Evolutionary conservation across 2,797 vertebrate species (phyloP), one percentile per base, ranked within the genome.

Genomic region (Myotis pilosus): DNA sequence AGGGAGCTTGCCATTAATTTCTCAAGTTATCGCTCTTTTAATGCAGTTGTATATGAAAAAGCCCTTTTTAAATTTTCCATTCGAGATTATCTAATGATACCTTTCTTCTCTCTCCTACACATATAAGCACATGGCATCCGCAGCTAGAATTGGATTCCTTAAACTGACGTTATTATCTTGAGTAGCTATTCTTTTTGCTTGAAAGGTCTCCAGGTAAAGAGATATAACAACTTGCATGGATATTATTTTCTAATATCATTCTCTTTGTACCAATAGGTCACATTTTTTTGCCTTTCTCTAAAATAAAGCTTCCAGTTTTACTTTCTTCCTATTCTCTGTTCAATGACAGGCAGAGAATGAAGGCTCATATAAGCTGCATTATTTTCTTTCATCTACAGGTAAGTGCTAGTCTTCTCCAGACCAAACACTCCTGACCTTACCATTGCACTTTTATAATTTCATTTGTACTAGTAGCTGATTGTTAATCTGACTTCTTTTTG

Each of bases 201-300:
- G 90, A 82, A 85, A 89, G 44, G 86, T 22, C 8, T 86, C 33
- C 17, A 87, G 36, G 28, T 87, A 79, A 64, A 28, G 22, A 79
- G 23, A 68, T 83, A 12, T 64, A 66, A 66, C 22, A 89, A 51
- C 9, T 71, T 91, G 75, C 60, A 84, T 33, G 78, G 10, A 55
- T 20, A 88, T 79, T 91, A 84, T 89, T 94, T 94, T 82, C 69
- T 91, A 87, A 49, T 72, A 78, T 89, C 22, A 86, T 91, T 93
- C 69, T 81, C 20, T 25, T 87, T 93, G 25, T 19, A 87, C 15
- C 49, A 96, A 2, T 25, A 12, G 41, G 47, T 78, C 5, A 53
- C 25, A 19, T 36, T 25, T 88, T 87, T 91, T 57, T 53, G 16
- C 10, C 51, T 95, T 78, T 91, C 4, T 95, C 41, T 91, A 44